Conservation (phyloP, 2,888 invertebrate species). For the Ischnura elegans region DNA sequence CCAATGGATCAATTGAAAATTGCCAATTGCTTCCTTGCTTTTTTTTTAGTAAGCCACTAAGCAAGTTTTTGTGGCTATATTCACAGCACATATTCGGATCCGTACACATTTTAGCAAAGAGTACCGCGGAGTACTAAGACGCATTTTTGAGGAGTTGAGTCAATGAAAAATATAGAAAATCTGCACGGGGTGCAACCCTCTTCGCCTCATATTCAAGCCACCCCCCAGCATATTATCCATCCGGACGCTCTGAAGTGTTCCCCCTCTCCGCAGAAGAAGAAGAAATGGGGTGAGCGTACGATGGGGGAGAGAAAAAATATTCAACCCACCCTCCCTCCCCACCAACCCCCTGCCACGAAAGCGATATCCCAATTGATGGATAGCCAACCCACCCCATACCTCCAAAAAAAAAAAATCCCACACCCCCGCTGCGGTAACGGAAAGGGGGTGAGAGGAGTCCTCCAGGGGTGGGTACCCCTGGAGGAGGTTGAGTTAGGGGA, state of each 20-base stretch:
- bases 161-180: neutral
- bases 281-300: neutral
- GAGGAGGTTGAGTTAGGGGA: neutral
- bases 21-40: too few species aligned
- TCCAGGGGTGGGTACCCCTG: neutral
- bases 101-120: too few species aligned
- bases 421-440: neutral
- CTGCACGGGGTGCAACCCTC: neutral
- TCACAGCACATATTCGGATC: too few species aligned
- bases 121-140: too few species aligned
- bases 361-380: constrained; percentile 42
- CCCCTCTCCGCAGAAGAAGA: neutral
- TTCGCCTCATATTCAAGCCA: neutral
- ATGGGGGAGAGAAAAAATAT: neutral
- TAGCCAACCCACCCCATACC: neutral
- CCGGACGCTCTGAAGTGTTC: neutral
- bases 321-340: constrained; percentile 26
- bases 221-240: neutral
- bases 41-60: too few species aligned
- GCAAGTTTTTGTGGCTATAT: too few species aligned
- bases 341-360: constrained; percentile 36
- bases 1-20: too few species aligned
- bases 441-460: neutral
- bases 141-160: too few species aligned
- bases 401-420: neutral